Base-by-base conservation (phyloP, 2,888 invertebrate genomes). In the Itoplectis maculator region DNA sequence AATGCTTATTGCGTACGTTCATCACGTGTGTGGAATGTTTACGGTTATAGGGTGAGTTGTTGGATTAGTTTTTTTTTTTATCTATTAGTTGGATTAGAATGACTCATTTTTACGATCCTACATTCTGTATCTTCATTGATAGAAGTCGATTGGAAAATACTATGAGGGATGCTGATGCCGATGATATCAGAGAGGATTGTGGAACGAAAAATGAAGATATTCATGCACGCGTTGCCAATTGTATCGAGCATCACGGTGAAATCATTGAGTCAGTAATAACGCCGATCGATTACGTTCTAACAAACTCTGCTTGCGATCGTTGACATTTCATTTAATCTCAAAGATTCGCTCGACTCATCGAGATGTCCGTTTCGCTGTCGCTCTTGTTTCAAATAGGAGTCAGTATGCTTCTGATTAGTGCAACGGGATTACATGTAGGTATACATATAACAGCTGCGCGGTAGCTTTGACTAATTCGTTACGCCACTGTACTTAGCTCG, bases 21-120 rank as follows among this genome's bases (percentile, higher is more conserved):
- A 84, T 79, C 85, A 85, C 54, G 72, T 79, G 8, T 83, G 84
- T 45, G 85, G 84, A 23, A 80, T 85, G 74, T 81, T 79, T 18
- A 61, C 81, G 13, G 70, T 83, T 42, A 45, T 85, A n/a, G 78
- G 84, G 85, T 85, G 18, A 66, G 70, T n/a, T n/a, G n/a, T n/a
- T n/a, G n/a, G n/a, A n/a, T n/a, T n/a, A n/a, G n/a, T n/a, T n/a
- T n/a, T n/a, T n/a, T n/a, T n/a, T n/a, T n/a, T n/a, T n/a, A n/a
- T n/a, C n/a, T n/a, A n/a, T n/a, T n/a, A n/a, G n/a, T n/a, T n/a
- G n/a, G n/a, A n/a, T n/a, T n/a, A n/a, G n/a, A n/a, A n/a, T n/a
- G n/a, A n/a, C n/a, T n/a, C 2, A 68, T 49, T 78, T 29, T 29
- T 29, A 29, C n/a, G n/a, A n/a, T n/a, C n/a, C n/a, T n/a, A n/a